Evolutionary conservation across 2,113 vertebrate species (phyloP).

Genomic region (Malurus melanocephalus): DNA sequence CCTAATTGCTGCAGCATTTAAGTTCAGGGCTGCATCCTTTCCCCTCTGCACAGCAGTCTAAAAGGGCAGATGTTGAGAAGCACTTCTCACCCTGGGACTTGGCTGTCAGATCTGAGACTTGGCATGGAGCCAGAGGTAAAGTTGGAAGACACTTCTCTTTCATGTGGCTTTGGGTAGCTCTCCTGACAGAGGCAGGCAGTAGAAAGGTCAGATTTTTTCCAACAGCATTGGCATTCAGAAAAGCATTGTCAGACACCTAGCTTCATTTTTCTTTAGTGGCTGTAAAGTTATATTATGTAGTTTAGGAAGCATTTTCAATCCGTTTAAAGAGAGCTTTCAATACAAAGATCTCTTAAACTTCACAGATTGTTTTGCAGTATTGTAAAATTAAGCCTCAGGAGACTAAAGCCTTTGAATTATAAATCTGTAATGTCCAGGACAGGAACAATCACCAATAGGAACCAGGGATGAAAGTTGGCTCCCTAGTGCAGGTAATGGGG

Average conservation of each 20-base stretch:
- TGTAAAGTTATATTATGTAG: not conserved
- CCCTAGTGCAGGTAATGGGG: accelerated
- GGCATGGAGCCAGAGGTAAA: not conserved
- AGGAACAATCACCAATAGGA: not conserved
- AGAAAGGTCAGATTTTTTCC: not conserved
- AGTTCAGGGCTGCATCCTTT: not conserved
- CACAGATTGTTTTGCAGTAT: accelerated
- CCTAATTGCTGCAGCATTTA: not conserved
- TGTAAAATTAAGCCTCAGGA: not conserved
- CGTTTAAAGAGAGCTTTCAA: not conserved
- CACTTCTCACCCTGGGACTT: not conserved
- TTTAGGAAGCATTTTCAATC: not conserved
- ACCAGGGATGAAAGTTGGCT: not conserved
- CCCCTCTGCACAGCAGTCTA: not conserved
- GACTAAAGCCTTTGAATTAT: not conserved
- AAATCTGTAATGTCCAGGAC: not conserved
- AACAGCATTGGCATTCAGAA: not conserved
- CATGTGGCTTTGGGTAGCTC: not conserved
- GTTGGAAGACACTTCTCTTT: not conserved
- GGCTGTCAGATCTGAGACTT: not conserved
- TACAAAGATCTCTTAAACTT: not conserved
- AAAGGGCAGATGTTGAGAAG: not conserved
- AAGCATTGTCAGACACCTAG: not conserved
- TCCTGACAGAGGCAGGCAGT: not conserved
- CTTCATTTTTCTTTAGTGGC: not conserved